phyloP scores from a whole-genome alignment of 2,888 invertebrate genomes.

The Temnothorax ravouxi region DNA sequence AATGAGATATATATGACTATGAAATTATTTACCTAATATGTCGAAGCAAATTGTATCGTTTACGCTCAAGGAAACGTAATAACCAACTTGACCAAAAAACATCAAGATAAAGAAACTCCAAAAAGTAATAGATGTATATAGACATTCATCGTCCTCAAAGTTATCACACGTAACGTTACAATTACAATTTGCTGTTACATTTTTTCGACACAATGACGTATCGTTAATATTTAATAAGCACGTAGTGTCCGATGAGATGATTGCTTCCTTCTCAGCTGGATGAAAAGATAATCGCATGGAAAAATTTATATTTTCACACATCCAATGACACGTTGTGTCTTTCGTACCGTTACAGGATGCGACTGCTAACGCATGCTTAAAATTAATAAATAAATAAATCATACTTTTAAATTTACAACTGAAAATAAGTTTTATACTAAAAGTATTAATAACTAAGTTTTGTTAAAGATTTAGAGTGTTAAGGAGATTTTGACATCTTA shows the following conservation, averaged over 20 bases:
- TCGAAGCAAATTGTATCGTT: constrained; percentile 97
- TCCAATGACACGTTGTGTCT: no score
- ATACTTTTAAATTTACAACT: no score
- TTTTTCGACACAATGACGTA: constrained; percentile 55
- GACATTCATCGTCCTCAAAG: constrained; percentile 74
- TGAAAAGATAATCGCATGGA: no score
- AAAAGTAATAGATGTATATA: constrained; percentile 90
- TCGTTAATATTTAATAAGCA: constrained; percentile 69
- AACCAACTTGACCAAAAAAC: constrained; percentile 91
- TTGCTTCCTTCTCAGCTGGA: no score
- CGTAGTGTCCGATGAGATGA: constrained; percentile 48
- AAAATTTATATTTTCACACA: no score
- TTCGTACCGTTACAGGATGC: no score
- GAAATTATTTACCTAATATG: constrained; percentile 89
- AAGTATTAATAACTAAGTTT: not conserved
- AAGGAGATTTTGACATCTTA: not conserved
- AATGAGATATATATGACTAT: not conserved
- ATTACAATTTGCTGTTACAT: not conserved
- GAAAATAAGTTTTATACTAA: no score
- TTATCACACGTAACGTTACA: constrained; percentile 76
- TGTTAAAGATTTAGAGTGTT: not conserved
- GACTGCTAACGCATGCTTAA: no score
- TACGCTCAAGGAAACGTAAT: constrained; percentile 94
- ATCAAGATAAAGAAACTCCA: constrained; percentile 92
- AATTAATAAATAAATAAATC: no score